A percentile compares a stretch with the other conserved stretches of the same genome.
Conservation (phyloP, 2,797 vertebrate genomes). For the Pogoniulus pusillus region DNA sequence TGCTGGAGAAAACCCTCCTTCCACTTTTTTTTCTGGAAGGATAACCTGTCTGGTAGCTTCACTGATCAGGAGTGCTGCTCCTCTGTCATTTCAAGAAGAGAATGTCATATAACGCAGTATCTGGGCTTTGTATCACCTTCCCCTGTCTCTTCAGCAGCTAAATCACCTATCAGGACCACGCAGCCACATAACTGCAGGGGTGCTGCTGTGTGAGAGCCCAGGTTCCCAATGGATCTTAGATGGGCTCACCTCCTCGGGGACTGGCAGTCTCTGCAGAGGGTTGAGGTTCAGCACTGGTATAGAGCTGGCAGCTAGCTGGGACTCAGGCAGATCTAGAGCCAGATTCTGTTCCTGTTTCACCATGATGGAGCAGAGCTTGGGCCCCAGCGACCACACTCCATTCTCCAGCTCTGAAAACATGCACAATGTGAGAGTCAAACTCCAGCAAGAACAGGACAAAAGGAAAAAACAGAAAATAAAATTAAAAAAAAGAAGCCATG, state of each 20-base stretch:
- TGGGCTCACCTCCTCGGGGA: conserved; percentile 83
- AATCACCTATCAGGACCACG: not conserved
- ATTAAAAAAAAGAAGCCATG: not conserved
- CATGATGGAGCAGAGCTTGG: conserved; percentile 93
- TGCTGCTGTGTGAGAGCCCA: not conserved
- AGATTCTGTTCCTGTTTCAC: conserved; percentile 93
- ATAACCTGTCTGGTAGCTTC: not conserved
- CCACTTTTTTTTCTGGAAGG: not conserved
- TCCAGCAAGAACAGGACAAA: not conserved
- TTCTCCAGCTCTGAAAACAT: conserved; percentile 82
- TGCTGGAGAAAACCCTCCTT: not conserved
- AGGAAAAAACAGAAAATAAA: too few species aligned
- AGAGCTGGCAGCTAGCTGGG: conserved; percentile 70
- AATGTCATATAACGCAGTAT: not conserved
- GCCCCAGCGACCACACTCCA: conserved; percentile 91
- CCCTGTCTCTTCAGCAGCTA: not conserved
- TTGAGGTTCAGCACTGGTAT: conserved; percentile 80
- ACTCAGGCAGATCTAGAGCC: conserved; percentile 77
- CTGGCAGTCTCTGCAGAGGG: conserved; percentile 82
- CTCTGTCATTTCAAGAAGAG: conserved; percentile 24
- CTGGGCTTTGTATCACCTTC: not conserved
- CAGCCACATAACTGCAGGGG: not conserved
- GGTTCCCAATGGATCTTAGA: not conserved
- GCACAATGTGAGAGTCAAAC: conserved; percentile 44
- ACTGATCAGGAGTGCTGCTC: not conserved